Conservation (phyloP, 2,113 vertebrate species). For the Gracilinanus agilis region DNA sequence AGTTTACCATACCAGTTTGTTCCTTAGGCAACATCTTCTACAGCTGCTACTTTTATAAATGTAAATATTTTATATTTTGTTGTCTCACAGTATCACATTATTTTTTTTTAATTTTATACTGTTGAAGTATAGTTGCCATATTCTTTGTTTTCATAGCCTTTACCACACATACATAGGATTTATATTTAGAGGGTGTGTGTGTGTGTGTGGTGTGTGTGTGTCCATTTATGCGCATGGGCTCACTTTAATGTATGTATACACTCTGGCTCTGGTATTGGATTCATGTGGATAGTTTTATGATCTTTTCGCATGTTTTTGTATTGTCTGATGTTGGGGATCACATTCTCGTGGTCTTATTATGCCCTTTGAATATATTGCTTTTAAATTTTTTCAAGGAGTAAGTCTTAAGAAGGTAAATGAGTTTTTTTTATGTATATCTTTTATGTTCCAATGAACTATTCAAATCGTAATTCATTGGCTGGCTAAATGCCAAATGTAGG, state of each 20-base stretch:
- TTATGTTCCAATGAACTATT: not conserved
- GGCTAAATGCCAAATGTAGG: not conserved
- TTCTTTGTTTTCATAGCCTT: slow-evolving; percentile 54
- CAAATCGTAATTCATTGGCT: slow-evolving; percentile 38
- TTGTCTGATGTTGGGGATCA: slow-evolving; percentile 2
- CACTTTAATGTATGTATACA: not conserved
- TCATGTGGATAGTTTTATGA: slow-evolving; percentile 37
- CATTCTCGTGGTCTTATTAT: not conserved
- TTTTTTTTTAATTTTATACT: not conserved
- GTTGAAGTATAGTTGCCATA: slow-evolving; percentile 11
- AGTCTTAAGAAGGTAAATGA: accelerated
- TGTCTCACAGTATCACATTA: slow-evolving; percentile 51
- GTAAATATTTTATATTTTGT: slow-evolving; percentile 67
- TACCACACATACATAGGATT: not conserved
- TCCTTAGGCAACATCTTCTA: slow-evolving; percentile 32
- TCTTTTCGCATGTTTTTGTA: slow-evolving; percentile 15
- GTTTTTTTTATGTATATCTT: not conserved
- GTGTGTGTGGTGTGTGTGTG: not conserved
- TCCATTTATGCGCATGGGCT: not conserved
- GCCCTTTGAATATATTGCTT: slow-evolving; percentile 20
- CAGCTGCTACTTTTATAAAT: slow-evolving; percentile 59
- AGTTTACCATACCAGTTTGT: not conserved
- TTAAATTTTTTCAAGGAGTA: slow-evolving; percentile 36
- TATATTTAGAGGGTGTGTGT: not conserved
- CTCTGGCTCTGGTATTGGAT: slow-evolving; percentile 15